phyloP scores from a whole-genome alignment of 2,113 vertebrate genomes.

The Mugil cephalus region DNA sequence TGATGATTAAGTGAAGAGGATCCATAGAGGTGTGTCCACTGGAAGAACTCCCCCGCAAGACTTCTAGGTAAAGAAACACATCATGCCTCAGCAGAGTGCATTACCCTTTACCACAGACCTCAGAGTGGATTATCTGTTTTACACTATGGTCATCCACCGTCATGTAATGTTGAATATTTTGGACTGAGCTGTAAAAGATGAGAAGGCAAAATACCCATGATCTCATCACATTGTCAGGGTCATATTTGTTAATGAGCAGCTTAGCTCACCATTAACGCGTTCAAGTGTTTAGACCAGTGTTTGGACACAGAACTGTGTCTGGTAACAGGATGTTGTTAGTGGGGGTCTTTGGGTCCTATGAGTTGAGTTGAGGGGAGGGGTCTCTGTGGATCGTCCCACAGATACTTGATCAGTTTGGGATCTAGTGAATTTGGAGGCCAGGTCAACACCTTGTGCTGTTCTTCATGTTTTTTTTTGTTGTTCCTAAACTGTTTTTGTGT shows the following conservation, averaged over 20 bases:
- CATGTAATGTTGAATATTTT: neutral
- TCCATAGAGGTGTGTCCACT: conserved; percentile 21
- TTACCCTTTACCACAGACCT: conserved; percentile 7
- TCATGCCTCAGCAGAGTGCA: conserved; percentile 8
- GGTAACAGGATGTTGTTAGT: too few species aligned
- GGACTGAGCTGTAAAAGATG: neutral
- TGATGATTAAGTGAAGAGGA: conserved; percentile 38
- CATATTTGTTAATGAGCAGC: neutral
- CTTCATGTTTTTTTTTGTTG: too few species aligned
- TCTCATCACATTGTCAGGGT: neutral
- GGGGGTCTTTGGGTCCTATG: too few species aligned
- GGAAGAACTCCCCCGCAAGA: conserved; percentile 8
- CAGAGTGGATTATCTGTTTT: conserved; percentile 27
- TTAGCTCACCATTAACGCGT: neutral
- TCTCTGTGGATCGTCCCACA: too few species aligned
- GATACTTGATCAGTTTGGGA: too few species aligned
- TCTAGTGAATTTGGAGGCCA: too few species aligned
- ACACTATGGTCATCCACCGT: neutral
- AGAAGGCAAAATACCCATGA: neutral
- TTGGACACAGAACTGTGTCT: too few species aligned
- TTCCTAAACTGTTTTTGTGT: too few species aligned
- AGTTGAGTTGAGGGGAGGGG: too few species aligned
- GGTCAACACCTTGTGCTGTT: too few species aligned
- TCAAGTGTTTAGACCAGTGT: too few species aligned
- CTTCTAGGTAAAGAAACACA: neutral